Conservation (phyloP, 2,113 vertebrate species). For the Eretmodus cyanostictus region DNA sequence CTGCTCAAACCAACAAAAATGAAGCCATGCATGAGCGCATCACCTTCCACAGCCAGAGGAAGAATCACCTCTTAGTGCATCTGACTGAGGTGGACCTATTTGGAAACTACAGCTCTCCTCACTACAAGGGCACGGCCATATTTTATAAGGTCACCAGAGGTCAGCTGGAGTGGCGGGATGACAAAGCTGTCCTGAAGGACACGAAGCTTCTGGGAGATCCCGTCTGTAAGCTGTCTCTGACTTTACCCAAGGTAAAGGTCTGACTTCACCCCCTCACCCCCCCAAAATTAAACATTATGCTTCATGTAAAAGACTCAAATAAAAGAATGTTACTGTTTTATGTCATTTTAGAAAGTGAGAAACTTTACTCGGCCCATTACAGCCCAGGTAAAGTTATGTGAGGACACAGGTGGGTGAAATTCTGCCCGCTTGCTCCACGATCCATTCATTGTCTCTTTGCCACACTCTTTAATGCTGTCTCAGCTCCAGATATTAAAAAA, state of each 20-base stretch:
- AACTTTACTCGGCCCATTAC: constrained; percentile 49
- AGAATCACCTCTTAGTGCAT: constrained; percentile 64
- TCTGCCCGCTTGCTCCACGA: accelerated
- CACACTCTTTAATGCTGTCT: neutral
- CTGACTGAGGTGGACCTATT: constrained; percentile 82
- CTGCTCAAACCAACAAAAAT: neutral
- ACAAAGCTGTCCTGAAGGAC: constrained; percentile 8
- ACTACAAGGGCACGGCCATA: constrained; percentile 80
- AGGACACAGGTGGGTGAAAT: constrained; percentile 69
- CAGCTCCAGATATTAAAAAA: neutral
- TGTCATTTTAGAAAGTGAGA: constrained; percentile 69
- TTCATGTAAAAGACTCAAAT: neutral
- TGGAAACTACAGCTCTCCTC: constrained; percentile 80
- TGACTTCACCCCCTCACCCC: constrained; percentile 67
- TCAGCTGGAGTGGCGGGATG: constrained; percentile 53
- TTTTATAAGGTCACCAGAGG: constrained; percentile 75
- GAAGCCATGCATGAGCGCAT: constrained; percentile 38
- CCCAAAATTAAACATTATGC: constrained; percentile 19
- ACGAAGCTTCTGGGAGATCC: constrained; percentile 58
- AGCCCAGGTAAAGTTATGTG: constrained; percentile 48
- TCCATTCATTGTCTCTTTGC: neutral
- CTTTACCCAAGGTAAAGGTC: constrained; percentile 72
- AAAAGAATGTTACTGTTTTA: neutral
- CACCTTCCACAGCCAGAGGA: constrained; percentile 82
- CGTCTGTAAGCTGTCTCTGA: constrained; percentile 78